These are phyloP conservation scores for Cynopterus brachyotis DNA, from an alignment of 2,113 vertebrate species.

Conservation along the genomic window DNA sequence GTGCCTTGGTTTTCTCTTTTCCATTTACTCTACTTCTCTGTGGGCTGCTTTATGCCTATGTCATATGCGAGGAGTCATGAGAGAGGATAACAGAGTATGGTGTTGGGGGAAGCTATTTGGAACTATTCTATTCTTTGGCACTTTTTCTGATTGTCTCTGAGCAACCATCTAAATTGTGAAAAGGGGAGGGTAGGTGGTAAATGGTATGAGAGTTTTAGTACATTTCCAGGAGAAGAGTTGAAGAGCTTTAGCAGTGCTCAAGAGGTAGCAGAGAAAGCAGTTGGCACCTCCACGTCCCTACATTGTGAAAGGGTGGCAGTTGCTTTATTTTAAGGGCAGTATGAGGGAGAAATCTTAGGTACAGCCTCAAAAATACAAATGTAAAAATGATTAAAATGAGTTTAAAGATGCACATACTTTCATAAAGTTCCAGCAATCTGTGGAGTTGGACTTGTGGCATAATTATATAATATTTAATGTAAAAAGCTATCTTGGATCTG, in stretches of 20 bases:
- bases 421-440: background rate
- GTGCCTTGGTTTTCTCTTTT: background rate
- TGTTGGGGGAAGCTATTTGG: background rate
- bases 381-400: background rate
- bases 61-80: background rate
- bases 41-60: background rate
- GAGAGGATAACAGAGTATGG: background rate
- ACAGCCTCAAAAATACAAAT: background rate
- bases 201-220: background rate
- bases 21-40: background rate
- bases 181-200: background rate
- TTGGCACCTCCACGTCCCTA: background rate
- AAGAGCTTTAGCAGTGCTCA: background rate
- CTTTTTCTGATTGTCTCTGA: conserved; percentile 3
- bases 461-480: conserved; percentile 17
- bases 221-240: background rate
- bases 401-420: background rate
- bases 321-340: background rate
- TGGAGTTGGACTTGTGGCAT: background rate
- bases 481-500: background rate
- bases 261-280: background rate
- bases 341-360: background rate
- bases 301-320: background rate
- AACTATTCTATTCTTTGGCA: background rate
- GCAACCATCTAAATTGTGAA: background rate